Evolutionary conservation across 2,113 vertebrate genomes (phyloP), one percentile per base, ranked within the genome.

Genomic region (Trichomycterus rosablanca): DNA sequence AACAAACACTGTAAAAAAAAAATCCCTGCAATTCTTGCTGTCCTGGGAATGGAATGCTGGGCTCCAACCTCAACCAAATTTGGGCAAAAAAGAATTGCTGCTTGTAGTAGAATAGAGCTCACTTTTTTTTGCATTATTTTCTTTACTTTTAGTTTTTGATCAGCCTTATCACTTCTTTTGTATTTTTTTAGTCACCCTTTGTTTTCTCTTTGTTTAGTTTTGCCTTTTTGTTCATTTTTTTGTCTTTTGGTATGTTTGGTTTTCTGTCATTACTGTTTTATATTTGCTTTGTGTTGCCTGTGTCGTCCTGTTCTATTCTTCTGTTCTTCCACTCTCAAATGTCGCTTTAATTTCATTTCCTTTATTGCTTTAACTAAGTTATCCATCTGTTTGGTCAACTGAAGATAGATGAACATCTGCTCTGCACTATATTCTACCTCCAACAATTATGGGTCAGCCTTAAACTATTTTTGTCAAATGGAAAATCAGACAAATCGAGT

Each of bases 11-110:
- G 39, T 44, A n/a, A n/a, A n/a, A n/a, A n/a, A n/a, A n/a, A n/a
- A n/a, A n/a, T n/a, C n/a, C n/a, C n/a, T n/a, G n/a, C n/a, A n/a
- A n/a, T n/a, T 35, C 62, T 46, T 62, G 30, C 52, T 67, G 58
- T 58, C 40, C 59, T 35, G 53, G 37, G 63, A 52, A 58, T 58
- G 71, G 66, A 73, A 73, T 69, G 61, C 43, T 39, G 45, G 30
- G 32, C 57, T 66, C 26, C 23, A 61, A 62, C 49, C 55, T 24
- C 56, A 56, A 66, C 71, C 71, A 69, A 73, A 70, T 70, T 74
- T 70, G 67, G 71, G 63, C 71, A 74, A 63, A 57, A n/a, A 20
- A 49, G 19, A 22, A 35, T 62, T 37, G 37, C 40, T 65, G 37
- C 20, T 39, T 46, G 4, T 5, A 43, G 24, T 18, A 34, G 22